A percentile compares a stretch with the other conserved stretches of the same genome.
phyloP scores from a whole-genome alignment of 2,113 vertebrate species.

The Peromyscus maniculatus region DNA sequence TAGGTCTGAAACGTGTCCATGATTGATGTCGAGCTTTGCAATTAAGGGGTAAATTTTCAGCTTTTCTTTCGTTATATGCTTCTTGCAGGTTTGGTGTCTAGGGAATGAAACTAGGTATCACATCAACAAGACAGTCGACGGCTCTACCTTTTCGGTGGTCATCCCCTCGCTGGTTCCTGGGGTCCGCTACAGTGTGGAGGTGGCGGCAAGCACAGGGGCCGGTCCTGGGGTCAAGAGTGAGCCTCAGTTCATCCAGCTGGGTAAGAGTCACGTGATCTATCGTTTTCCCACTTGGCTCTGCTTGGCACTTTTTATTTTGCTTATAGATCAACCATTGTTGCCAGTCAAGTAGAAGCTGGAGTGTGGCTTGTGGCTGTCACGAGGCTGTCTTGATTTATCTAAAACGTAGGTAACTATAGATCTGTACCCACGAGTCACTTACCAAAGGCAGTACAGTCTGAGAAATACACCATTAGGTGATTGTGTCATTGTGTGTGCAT shows the following conservation, averaged over 20 bases:
- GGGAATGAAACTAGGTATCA: constrained; percentile 98
- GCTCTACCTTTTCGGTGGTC: constrained; percentile 93
- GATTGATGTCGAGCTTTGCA: not conserved
- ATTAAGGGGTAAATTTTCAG: not conserved
- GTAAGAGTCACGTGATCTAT: constrained; percentile 86
- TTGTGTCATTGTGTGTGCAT: not conserved
- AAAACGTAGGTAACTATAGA: not conserved
- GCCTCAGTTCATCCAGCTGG: constrained; percentile 94
- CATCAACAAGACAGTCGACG: constrained; percentile 97
- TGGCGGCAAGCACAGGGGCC: constrained; percentile 96
- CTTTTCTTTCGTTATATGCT: not conserved
- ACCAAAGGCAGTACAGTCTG: too few relatives aligned
- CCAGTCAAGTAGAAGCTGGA: not conserved
- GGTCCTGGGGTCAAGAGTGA: constrained; percentile 96
- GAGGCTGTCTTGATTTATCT: not conserved
- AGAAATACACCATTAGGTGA: not conserved
- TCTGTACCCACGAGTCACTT: not conserved
- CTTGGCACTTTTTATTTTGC: constrained; percentile 45
- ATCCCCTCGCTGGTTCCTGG: constrained; percentile 95
- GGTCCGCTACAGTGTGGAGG: constrained; percentile 95
- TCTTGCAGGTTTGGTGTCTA: constrained; percentile 96
- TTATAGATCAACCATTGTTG: not conserved
- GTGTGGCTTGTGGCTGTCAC: not conserved
- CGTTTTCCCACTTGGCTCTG: rapidly evolving
- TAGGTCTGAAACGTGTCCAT: not conserved